These are phyloP conservation scores for Ommatoiulus sabulosus DNA, from an alignment of 2,888 invertebrate species.

Conservation along the genomic window DNA sequence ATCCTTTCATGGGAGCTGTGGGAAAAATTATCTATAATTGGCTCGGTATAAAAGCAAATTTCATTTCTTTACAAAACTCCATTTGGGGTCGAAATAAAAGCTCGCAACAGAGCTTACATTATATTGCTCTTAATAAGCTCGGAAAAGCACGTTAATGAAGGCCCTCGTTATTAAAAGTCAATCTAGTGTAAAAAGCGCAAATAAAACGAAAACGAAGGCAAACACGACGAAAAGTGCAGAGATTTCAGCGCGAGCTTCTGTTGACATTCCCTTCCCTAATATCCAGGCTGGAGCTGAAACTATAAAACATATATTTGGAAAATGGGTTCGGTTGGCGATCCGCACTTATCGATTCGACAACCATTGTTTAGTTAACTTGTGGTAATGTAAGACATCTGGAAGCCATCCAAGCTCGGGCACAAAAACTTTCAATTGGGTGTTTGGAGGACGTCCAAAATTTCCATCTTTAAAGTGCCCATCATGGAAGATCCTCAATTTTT, in stretches of 20 bases:
- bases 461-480: constrained; percentile 44
- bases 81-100: constrained; percentile 8
- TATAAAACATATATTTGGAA: constrained; percentile 15
- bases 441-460: constrained; percentile 44
- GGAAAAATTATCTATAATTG: constrained; percentile 39
- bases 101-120: constrained; percentile 25
- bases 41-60: constrained; percentile 43
- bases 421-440: constrained; percentile 21
- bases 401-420: not conserved
- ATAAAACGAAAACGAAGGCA: not conserved
- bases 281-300: not conserved
- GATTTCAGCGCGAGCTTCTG: not conserved
- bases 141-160: not conserved
- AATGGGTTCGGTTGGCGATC: constrained; percentile 35
- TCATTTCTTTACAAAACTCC: constrained; percentile 36
- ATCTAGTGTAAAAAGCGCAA: constrained; percentile 29
- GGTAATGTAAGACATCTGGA: constrained; percentile 40
- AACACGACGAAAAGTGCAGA: not conserved
- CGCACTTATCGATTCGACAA: constrained; percentile 31
- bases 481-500: constrained; percentile 21
- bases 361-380: constrained; percentile 48
- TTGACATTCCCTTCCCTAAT: not conserved
- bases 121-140: constrained; percentile 1
- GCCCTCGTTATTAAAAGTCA: constrained; percentile 31
- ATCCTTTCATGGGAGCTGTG: constrained; percentile 34